Base-by-base conservation (phyloP, 2,113 vertebrate species). In the Procavia capensis region DNA sequence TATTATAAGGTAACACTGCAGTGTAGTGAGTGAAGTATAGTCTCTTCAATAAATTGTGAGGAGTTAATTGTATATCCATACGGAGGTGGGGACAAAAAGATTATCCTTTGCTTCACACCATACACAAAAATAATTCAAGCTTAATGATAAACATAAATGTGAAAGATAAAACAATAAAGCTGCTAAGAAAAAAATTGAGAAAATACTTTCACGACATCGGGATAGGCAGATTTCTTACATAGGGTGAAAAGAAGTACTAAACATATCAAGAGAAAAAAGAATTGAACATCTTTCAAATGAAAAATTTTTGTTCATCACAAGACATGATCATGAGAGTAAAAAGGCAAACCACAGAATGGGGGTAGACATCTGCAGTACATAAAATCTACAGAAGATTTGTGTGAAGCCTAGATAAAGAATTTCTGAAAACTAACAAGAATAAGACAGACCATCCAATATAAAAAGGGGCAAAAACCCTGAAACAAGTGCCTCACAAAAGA, bases 361-460 rank as follows among this genome's bases (percentile, higher is more conserved):
- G 36, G 50, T 76, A 63, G 10, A 17, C 68, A 75, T 11, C 63
- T 36, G n/a, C 31, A 25, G 43, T 34, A 25, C 29, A 1, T 14
- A 19, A 34, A 45, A 54, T 88, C 7, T 20, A 24, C 50, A 88
- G 36, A 84, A 63, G 61, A 47, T 22, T 64, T 74, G 6, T 2
- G 50, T 29, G 27, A 54, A 64, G 19, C 45, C 45, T 11, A 10
- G 29, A 39, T 17, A 39, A 85, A 78, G 17, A 64, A 63, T 47
- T 61, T 82, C 39, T 66, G 66, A 10, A 94, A 57, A 79, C 57
- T 45, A 57, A 88, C 83, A 68, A 64, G 41, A 54, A 88, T n/a
- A 80, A 45, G 19, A 61, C 6, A 85, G 54, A 64, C 16, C 50
- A 36, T 31, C 24, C 16, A 63, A 9, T n/a, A 50, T 59, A 70